Percentiles rank a stretch among this genome's conserved stretches.
These are phyloP conservation scores for Apostichopus californicus DNA, from an alignment of 35 echinoderm and acorn worm genomes.

Conservation along the genomic window DNA sequence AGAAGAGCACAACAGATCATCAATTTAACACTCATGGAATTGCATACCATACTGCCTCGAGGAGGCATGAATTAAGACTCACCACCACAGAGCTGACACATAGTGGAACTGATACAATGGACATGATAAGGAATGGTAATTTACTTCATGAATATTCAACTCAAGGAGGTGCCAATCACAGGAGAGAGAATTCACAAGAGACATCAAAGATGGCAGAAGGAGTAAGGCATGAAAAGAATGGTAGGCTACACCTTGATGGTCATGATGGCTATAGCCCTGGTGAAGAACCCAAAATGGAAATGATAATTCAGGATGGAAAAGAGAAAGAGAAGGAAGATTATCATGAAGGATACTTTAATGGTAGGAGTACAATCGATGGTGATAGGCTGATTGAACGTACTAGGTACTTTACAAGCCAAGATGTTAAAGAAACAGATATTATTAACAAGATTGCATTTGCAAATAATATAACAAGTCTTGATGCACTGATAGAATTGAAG, in stretches of 20 bases:
- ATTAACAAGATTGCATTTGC: background rate
- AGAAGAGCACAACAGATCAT: no score
- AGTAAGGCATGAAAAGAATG: background rate
- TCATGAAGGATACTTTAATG: background rate
- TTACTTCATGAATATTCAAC: background rate
- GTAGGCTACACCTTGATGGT: background rate
- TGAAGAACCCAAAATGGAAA: background rate
- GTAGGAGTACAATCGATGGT: background rate
- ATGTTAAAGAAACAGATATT: background rate
- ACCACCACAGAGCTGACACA: no score
- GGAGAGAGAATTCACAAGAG: background rate
- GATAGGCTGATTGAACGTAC: background rate
- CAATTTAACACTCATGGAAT: background rate
- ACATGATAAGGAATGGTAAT: background rate
- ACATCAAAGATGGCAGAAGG: background rate
- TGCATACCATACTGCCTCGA: background rate
- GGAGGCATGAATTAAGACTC: background rate
- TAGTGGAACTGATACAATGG: no score
- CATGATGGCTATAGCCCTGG: background rate
- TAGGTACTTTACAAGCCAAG: background rate
- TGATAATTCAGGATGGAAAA: background rate
- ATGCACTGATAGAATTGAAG: background rate
- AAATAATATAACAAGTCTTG: background rate
- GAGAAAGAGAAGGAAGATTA: background rate
- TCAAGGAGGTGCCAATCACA: background rate